Evolutionary conservation across 2,888 invertebrate genomes (phyloP), one percentile per base, ranked within the genome.

Genomic region (Bombylius major): DNA sequence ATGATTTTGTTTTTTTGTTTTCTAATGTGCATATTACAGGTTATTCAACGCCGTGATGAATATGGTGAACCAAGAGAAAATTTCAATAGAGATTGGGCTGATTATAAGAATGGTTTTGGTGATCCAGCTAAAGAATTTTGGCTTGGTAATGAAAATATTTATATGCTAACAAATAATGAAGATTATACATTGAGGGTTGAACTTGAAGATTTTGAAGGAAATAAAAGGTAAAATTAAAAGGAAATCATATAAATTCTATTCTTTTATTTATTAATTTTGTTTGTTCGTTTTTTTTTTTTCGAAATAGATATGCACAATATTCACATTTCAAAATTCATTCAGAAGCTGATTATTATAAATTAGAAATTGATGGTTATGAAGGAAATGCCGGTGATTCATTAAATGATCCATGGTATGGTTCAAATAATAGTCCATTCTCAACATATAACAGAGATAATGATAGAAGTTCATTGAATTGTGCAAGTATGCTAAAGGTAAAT

Each of bases 341-440:
- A 0, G 92, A 92, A 77, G 86, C 82, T 51, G 92, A 93, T 75
- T 90, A 91, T 73, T 93, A 92, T 73, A 91, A 92, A 72, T 75
- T 92, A 62, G 92, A 92, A 76, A 91, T 93, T 60, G 92, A 92
- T 64, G 91, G 92, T 4, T 92, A 92, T 68, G 90, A 90, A 72
- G 92, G 92, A 34, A 91, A 86, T 66, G 92, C 91, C 0, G 92
- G 92, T 1, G 92, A 93, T 73, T 91, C 92, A 0, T 77, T 93
- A 51, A 92, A 92, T 71, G 92, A 93, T 75, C 92, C 92, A 13
- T 93, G 92, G 92, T 92, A 92, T 69, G 92, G 92, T 50, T 90
- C 90, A 60, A 92, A 92, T 73, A 90, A 92, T 75, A 91, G 91
- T 71, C 92, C 92, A 46, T 92, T 93, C 78, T 92, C 92, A 7